Conservation (phyloP, 2,888 invertebrate genomes). For the Tillus elongatus region DNA sequence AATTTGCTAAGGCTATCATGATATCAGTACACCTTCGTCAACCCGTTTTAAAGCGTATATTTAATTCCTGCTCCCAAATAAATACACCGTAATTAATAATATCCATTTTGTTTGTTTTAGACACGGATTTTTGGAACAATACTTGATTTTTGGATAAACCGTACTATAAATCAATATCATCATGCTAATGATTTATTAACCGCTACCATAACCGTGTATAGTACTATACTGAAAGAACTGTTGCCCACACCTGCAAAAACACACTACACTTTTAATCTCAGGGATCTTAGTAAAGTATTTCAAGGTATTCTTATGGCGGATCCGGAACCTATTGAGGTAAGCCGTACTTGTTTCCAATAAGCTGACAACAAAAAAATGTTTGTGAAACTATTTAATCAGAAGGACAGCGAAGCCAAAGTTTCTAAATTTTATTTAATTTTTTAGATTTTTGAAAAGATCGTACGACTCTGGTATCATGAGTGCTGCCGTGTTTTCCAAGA, state of each 20-base stretch:
- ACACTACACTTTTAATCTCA: constrained; percentile 82
- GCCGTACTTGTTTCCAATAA: too few relatives aligned
- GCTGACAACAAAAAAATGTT: too few relatives aligned
- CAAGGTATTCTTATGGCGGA: constrained; percentile 70
- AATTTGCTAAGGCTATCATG: too few relatives aligned
- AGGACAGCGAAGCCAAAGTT: too few relatives aligned
- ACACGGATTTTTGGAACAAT: constrained; percentile 61
- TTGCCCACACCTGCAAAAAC: constrained; percentile 83
- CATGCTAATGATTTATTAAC: constrained; percentile 48
- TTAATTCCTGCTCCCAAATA: too few relatives aligned
- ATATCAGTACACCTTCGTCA: too few relatives aligned
- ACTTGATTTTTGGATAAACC: constrained; percentile 56
- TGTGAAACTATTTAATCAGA: too few relatives aligned
- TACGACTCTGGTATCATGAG: constrained; percentile 84
- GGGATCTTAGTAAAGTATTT: constrained; percentile 78
- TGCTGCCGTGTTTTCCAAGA: constrained; percentile 81
- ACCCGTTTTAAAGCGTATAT: too few relatives aligned
- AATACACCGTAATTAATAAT: too few relatives aligned
- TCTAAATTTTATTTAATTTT: constrained; percentile 4
- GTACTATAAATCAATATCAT: constrained; percentile 30
- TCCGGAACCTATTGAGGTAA: constrained; percentile 52
- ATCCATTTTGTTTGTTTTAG: constrained; percentile 32
- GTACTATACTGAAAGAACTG: constrained; percentile 55
- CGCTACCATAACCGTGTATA: constrained; percentile 60
- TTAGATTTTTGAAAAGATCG: constrained; percentile 21